These are phyloP conservation scores for Sinhomidia bicolor DNA, from an alignment of 2,888 invertebrate species.

Conservation along the genomic window DNA sequence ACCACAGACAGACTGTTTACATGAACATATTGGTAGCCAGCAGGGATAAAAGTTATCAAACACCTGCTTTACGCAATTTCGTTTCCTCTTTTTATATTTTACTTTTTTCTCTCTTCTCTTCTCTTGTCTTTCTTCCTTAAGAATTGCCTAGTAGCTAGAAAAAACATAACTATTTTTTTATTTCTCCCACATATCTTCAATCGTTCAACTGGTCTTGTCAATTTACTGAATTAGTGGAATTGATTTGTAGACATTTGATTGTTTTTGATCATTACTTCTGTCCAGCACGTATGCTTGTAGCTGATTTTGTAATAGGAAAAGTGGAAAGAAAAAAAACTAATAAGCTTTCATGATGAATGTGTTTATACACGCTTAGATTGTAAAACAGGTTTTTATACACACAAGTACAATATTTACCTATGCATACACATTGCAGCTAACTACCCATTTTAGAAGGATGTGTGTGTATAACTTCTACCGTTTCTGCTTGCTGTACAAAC, in stretches of 20 bases:
- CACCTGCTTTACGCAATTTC: conserved; percentile 65
- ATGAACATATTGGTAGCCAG: conserved; percentile 64
- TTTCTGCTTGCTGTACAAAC: not conserved
- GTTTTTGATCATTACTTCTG: conserved; percentile 70
- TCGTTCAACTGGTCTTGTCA: conserved; percentile 63
- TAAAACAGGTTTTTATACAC: conserved; percentile 54
- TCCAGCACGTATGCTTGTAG: conserved; percentile 27
- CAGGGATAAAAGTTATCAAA: conserved; percentile 66
- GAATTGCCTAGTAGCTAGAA: conserved; percentile 25
- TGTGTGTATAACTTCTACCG: not conserved
- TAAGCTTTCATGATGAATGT: conserved; percentile 56
- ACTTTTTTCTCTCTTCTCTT: not conserved
- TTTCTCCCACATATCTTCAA: conserved; percentile 41
- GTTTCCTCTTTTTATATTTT: conserved; percentile 9
- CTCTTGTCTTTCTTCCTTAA: not conserved
- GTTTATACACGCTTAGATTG: conserved; percentile 35
- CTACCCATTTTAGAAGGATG: not conserved
- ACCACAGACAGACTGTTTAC: conserved; percentile 18
- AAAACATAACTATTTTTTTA: conserved; percentile 2
- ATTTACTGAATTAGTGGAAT: conserved; percentile 71
- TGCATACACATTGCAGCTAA: not conserved
- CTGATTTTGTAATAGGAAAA: not conserved
- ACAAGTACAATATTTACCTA: not conserved
- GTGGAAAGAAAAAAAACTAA: conserved; percentile 51
- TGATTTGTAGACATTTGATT: conserved; percentile 74